Evolutionary conservation across 2,797 vertebrate genomes (phyloP).

Genomic region (Simalia tracyae): DNA sequence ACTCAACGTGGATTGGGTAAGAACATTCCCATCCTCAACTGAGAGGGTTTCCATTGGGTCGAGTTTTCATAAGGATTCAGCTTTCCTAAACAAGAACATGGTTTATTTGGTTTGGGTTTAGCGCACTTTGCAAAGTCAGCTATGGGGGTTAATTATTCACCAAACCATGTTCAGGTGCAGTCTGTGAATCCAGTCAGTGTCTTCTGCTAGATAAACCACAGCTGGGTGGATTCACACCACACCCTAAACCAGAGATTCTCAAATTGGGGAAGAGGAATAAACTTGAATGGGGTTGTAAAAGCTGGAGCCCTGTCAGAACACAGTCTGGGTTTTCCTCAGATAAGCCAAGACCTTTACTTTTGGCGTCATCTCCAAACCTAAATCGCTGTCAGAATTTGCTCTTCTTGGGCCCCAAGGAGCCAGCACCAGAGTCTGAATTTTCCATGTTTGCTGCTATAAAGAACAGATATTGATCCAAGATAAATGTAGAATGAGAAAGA

Average conservation of each 20-base stretch:
- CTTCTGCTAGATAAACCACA: background rate
- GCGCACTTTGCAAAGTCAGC: background rate
- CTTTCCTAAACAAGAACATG: background rate
- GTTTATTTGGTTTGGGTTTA: background rate
- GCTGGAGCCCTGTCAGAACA: background rate
- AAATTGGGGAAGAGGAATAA: background rate
- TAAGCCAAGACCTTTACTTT: background rate
- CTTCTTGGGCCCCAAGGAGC: background rate
- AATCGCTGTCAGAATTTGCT: background rate
- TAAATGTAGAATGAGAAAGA: background rate
- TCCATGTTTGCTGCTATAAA: background rate
- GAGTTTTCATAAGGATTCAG: background rate
- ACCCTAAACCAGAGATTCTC: background rate
- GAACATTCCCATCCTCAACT: background rate
- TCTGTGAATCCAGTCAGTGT: background rate
- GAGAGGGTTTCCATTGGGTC: background rate
- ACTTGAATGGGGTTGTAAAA: background rate
- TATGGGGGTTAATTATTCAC: background rate
- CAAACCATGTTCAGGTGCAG: background rate
- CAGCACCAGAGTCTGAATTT: background rate
- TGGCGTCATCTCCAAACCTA: background rate
- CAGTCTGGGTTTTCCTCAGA: background rate
- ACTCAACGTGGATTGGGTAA: conserved; percentile 93
- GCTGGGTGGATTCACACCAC: background rate
- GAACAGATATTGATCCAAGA: background rate